Conservation (phyloP, 2,797 vertebrate species). For the Halcyon chelicuti region DNA sequence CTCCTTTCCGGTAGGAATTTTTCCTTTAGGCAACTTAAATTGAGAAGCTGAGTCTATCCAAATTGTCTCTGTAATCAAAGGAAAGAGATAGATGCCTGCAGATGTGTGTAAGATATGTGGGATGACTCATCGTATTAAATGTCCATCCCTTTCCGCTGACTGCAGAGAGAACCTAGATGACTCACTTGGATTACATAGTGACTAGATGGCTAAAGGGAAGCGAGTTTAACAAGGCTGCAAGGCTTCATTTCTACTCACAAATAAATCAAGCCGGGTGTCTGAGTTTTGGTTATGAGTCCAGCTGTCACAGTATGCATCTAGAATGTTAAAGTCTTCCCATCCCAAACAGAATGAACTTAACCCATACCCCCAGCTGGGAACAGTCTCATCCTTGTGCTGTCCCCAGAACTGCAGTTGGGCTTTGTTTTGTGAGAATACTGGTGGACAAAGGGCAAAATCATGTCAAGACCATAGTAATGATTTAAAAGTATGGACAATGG, state of each 20-base stretch:
- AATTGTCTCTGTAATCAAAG: neutral
- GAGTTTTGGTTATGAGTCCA: neutral
- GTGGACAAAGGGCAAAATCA: neutral
- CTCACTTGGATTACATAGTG: constrained; percentile 1
- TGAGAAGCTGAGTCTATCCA: neutral
- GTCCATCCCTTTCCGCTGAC: neutral
- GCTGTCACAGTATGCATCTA: neutral
- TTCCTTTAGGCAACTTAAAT: neutral
- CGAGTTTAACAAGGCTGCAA: neutral
- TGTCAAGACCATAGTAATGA: neutral
- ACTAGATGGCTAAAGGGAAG: neutral
- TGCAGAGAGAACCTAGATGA: constrained; percentile 2
- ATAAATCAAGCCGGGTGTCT: neutral
- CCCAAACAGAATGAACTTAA: neutral
- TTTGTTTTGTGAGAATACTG: neutral
- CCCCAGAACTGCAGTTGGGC: neutral
- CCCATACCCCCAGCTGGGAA: neutral
- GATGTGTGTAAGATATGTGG: neutral
- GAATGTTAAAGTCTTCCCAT: neutral
- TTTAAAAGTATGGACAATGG: neutral
- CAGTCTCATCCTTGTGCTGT: neutral
- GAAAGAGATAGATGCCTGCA: neutral
- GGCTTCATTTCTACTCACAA: neutral
- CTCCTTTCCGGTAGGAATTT: neutral
- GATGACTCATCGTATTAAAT: neutral